phyloP scores from a whole-genome alignment of 2,113 vertebrate species.

The Agelaius phoeniceus region DNA sequence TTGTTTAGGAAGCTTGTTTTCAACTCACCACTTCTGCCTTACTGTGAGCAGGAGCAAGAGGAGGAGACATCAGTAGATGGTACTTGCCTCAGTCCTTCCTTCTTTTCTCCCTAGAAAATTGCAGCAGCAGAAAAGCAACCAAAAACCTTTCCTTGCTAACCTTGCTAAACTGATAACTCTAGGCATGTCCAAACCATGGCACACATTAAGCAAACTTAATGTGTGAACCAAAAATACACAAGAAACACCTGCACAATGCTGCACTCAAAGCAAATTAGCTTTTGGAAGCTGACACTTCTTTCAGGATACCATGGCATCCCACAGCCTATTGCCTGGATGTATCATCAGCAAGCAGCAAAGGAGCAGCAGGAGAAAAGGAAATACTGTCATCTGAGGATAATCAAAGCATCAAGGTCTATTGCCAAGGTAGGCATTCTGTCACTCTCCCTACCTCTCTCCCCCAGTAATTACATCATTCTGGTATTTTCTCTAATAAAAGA shows the following conservation, averaged over 20 bases:
- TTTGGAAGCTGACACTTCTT: not conserved
- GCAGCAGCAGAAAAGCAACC: not conserved
- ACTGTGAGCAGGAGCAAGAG: not conserved
- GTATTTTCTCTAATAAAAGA: not conserved
- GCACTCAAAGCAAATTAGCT: not conserved
- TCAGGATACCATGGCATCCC: not conserved
- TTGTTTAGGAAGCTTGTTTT: not conserved
- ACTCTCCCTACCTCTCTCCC: not conserved
- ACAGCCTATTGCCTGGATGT: too few relatives aligned
- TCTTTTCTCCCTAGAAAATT: not conserved
- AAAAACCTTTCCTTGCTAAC: not conserved
- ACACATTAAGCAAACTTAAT: not conserved
- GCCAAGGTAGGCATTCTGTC: not conserved
- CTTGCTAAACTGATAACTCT: not conserved
- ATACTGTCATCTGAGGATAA: not conserved
- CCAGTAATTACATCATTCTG: not conserved
- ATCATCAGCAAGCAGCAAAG: not conserved
- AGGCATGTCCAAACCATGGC: not conserved
- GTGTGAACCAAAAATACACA: not conserved
- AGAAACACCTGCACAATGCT: not conserved
- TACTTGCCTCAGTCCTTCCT: not conserved
- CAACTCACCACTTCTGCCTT: not conserved
- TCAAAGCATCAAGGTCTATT: not conserved
- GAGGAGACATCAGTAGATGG: not conserved
- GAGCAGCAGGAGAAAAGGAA: not conserved